phyloP scores from a whole-genome alignment of 2,888 invertebrate genomes.

The Acleris holmiana region DNA sequence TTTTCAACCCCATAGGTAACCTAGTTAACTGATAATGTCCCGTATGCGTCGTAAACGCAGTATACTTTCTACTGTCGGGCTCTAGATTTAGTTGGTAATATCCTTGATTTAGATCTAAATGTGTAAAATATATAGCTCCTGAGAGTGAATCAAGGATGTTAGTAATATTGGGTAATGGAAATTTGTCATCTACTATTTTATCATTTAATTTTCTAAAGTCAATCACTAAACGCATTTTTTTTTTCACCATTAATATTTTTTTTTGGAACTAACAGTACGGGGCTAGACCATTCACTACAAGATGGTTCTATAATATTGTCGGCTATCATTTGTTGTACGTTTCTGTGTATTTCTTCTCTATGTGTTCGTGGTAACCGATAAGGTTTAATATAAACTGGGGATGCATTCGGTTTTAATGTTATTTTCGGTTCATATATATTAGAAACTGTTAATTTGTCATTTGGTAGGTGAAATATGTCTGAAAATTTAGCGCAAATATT shows the following conservation, averaged over 20 bases:
- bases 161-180: no score
- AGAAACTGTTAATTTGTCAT: not conserved
- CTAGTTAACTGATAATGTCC: no score
- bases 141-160: no score
- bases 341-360: not conserved
- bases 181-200: no score
- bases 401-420: not conserved
- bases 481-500: not conserved
- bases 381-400: not conserved
- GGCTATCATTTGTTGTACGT: not conserved
- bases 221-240: no score
- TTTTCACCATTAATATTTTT: no score
- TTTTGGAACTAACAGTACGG: slow-evolving; percentile 5
- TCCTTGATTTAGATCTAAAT: no score
- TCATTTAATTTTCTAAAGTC: no score
- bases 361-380: not conserved
- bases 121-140: no score
- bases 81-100: not conserved
- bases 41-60: no score
- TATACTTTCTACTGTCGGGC: no score
- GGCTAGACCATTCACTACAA: slow-evolving; percentile 3
- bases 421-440: not conserved
- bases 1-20: no score
- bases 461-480: not conserved
- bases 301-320: not conserved